Evolutionary conservation across 2,113 vertebrate genomes (phyloP).

Genomic region (Hippotragus niger): DNA sequence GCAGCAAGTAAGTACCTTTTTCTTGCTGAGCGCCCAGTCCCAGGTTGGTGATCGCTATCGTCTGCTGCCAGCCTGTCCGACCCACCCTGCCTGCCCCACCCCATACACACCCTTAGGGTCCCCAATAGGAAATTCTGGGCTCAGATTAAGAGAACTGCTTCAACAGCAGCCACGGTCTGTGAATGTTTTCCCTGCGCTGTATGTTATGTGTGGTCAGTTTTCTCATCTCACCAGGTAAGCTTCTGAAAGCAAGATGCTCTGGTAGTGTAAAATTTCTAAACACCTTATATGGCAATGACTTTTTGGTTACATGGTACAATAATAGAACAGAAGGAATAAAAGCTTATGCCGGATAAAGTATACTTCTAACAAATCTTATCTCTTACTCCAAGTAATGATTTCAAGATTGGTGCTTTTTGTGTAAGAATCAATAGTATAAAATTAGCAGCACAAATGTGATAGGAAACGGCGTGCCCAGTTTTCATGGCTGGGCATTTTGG

Average conservation of each 20-base stretch:
- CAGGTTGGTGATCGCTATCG: background rate
- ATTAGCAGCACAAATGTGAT: background rate
- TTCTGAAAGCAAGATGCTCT: background rate
- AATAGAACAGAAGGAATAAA: background rate
- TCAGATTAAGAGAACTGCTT: background rate
- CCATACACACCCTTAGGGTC: background rate
- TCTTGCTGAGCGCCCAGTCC: background rate
- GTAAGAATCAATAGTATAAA: background rate
- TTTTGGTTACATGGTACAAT: background rate
- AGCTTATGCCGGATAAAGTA: background rate
- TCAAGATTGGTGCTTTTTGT: background rate
- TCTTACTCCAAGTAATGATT: background rate
- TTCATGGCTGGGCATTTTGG: background rate
- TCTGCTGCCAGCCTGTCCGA: background rate
- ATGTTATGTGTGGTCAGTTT: background rate
- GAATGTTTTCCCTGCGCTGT: background rate
- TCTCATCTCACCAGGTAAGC: background rate
- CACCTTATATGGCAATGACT: background rate
- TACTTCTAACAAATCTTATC: background rate
- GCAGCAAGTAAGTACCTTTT: slow-evolving; percentile 64
- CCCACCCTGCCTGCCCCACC: background rate
- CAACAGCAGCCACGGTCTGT: background rate
- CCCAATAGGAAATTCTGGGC: background rate
- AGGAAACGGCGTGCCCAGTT: background rate
- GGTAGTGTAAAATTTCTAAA: background rate